A percentile compares a stretch with the other conserved stretches of the same genome.
Evolutionary conservation across 92 coral and sea anemone genomes (phyloP).

Genomic region (Muricea muricata): DNA sequence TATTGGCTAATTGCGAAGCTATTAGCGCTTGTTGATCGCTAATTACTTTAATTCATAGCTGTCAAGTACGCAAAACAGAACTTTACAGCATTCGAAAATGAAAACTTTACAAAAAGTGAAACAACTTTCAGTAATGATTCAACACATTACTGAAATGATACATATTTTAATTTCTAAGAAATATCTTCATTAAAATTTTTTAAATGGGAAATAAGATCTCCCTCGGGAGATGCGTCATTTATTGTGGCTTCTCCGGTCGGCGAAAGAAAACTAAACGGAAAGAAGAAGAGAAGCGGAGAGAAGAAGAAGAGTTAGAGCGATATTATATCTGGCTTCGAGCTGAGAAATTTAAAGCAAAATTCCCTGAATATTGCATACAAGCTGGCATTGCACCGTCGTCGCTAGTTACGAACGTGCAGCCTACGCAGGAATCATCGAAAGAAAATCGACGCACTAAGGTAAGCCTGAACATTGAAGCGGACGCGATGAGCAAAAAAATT

Average conservation of each 20-base stretch:
- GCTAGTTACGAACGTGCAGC: background rate
- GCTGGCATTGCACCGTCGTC: background rate
- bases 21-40: background rate
- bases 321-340: background rate
- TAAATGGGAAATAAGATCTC: conserved; percentile 32
- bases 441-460: background rate
- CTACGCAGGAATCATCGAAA: background rate
- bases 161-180: background rate
- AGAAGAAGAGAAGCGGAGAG: background rate
- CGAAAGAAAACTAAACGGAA: conserved; percentile 6
- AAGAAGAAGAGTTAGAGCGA: background rate
- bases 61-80: background rate
- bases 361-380: background rate
- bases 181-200: background rate
- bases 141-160: background rate
- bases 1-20: background rate
- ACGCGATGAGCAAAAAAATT: no score
- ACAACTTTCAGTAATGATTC: background rate
- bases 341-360: background rate
- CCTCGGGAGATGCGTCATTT: background rate
- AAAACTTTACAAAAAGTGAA: conserved; percentile 1
- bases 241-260: conserved; percentile 19
- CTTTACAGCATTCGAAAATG: conserved; percentile 4
- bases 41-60: background rate
- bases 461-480: no score